Base-by-base conservation (phyloP, 1,140 invertebrate species). In the Anoplolepis gracilipes region DNA sequence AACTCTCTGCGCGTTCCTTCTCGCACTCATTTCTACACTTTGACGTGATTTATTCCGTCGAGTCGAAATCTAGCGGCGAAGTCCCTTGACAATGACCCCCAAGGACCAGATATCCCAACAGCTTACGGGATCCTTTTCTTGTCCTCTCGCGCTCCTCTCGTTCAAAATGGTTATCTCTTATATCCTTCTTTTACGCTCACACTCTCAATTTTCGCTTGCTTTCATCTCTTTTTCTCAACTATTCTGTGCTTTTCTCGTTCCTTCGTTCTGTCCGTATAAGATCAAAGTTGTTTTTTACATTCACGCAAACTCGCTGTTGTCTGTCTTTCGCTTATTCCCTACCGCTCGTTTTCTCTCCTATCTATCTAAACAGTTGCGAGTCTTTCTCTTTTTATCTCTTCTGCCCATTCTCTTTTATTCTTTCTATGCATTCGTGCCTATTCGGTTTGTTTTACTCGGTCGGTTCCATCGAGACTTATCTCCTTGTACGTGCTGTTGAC, bases 381-480 rank as follows among this genome's bases (percentile, higher is more conserved):
- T 19, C 65, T 25, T 0, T 73, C n/a, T 59, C 33, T 78, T 62
- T 53, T 25, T 28, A 22, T 33, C 13, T 46, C 42, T 39, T 28
- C 85, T 55, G 70, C 57, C 69, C 49, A 72, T 67, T 78, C 33
- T 82, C 11, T 65, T 64, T 33, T 13, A 39, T 30, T 73, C 25
- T 33, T 46, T n/a, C 22, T 55, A 33, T 61, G 76, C 49, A 57
- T 87, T 89, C 72, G 84, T 81, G 25, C 73, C 73, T 86, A 88
- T 89, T 86, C 62, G 78, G 39, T 78, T 61, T 28, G 73, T 72
- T 86, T 90, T 86, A 84, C 64, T 85, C 72, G 76, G 64, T 87
- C 75, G 53, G 49, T 88, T 89, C 73, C 42, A 86, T 84, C 82
- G 64, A 49, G 85, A 88, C 84, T 76, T 70, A 76, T 28, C 42